phyloP scores from a whole-genome alignment of 2,797 vertebrate species.

The Rhodeus uyekii region DNA sequence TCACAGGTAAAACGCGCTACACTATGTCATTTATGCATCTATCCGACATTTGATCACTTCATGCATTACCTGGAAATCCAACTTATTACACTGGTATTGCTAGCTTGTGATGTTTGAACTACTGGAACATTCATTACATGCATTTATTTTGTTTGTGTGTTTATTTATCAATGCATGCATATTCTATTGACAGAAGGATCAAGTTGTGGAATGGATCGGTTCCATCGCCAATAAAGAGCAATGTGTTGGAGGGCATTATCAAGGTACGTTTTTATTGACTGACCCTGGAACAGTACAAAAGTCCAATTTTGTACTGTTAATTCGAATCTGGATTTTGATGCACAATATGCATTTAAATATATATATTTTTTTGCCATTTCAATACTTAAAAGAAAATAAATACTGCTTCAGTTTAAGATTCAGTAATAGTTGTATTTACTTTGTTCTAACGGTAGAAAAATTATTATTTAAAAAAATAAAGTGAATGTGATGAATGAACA shows the following conservation, averaged over 20 bases:
- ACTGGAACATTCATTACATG: neutral
- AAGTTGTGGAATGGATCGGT: conserved; percentile 72
- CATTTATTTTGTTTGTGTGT: neutral
- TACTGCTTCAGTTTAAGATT: too few species aligned
- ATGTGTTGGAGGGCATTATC: conserved; percentile 68
- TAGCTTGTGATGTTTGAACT: neutral
- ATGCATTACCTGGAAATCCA: neutral
- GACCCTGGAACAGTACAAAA: neutral
- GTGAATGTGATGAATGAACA: neutral
- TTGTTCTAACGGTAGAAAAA: too few species aligned
- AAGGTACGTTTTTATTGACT: conserved; percentile 58
- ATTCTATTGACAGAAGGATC: conserved; percentile 60
- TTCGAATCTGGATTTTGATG: neutral
- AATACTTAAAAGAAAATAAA: too few species aligned
- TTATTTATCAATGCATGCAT: neutral
- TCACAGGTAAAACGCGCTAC: conserved; percentile 58
- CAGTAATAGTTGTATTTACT: too few species aligned
- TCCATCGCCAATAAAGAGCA: conserved; percentile 78
- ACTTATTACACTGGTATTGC: neutral
- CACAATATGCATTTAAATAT: too few species aligned
- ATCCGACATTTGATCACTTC: neutral
- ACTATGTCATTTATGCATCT: neutral
- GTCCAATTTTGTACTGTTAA: too few species aligned
- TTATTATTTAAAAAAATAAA: too few species aligned
- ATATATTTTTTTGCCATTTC: too few species aligned